A percentile compares a stretch with the other conserved stretches of the same genome.
Conservation (phyloP, 1,140 invertebrate species). For the Ceratina australensis region DNA sequence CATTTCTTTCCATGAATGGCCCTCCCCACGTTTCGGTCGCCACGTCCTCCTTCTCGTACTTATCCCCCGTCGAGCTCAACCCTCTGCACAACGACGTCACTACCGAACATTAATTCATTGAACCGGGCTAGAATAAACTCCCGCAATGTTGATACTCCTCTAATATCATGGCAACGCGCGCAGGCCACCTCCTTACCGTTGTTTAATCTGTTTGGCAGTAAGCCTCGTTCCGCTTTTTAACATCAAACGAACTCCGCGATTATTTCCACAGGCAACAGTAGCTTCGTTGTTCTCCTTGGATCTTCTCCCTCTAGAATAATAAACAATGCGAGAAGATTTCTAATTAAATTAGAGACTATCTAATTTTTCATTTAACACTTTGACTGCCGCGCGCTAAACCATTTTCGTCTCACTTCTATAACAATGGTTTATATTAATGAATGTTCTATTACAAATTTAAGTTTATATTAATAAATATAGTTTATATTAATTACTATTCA, state of each 20-base stretch:
- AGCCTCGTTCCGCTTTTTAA: slow-evolving; percentile 12
- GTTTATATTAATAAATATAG: too few relatives aligned
- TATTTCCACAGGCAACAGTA: neutral
- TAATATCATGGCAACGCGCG: slow-evolving; percentile 73
- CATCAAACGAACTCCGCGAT: neutral
- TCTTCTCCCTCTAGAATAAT: neutral
- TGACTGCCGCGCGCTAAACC: too few relatives aligned
- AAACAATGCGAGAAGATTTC: neutral
- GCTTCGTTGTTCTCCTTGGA: neutral
- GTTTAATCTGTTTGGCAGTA: slow-evolving; percentile 67
- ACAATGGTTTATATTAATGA: too few relatives aligned
- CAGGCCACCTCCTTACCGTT: slow-evolving; percentile 70
- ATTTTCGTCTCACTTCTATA: too few relatives aligned
- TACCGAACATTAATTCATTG: slow-evolving; percentile 42
- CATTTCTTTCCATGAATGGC: slow-evolving; percentile 67
- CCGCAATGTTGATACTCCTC: slow-evolving; percentile 75
- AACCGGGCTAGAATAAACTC: slow-evolving; percentile 61
- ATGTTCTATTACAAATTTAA: too few relatives aligned
- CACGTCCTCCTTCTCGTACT: neutral
- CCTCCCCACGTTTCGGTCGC: neutral
- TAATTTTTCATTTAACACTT: neutral
- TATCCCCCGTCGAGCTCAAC: neutral
- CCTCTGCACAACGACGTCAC: neutral
- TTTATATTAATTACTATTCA: too few relatives aligned
- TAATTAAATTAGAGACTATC: neutral